phyloP scores from a whole-genome alignment of 2,113 vertebrate genomes.

The Apodemus speciosus region DNA sequence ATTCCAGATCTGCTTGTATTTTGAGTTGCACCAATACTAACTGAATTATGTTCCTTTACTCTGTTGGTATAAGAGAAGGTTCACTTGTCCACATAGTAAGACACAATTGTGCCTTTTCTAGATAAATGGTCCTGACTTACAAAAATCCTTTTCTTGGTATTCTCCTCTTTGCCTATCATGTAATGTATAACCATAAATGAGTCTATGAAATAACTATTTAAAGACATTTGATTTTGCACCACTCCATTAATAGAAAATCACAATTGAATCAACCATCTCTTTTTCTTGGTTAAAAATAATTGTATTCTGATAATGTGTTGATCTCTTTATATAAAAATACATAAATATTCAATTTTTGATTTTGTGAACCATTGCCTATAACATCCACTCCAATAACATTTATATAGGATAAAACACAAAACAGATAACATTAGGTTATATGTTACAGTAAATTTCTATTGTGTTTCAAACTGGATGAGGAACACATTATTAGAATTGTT shows the following conservation, averaged over 20 bases:
- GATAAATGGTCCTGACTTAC: neutral
- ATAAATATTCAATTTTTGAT: neutral
- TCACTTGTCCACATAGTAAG: neutral
- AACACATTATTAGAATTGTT: neutral
- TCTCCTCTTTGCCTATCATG: neutral
- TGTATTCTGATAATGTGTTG: neutral
- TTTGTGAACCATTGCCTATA: neutral
- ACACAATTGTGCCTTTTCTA: neutral
- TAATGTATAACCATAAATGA: neutral
- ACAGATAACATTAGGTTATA: neutral
- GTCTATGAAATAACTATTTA: neutral
- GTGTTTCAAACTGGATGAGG: neutral
- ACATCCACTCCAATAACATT: neutral
- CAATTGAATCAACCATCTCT: neutral
- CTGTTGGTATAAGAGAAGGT: neutral
- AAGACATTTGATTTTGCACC: neutral
- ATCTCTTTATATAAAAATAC: neutral
- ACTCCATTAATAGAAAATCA: neutral
- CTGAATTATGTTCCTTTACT: neutral
- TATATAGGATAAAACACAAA: neutral
- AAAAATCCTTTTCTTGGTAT: neutral
- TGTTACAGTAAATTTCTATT: neutral
- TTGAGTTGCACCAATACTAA: neutral
- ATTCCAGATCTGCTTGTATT: neutral
- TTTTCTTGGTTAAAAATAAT: neutral